These are phyloP conservation scores for Strigamia crassipes DNA, from an alignment of 2,888 invertebrate species.

Conservation along the genomic window DNA sequence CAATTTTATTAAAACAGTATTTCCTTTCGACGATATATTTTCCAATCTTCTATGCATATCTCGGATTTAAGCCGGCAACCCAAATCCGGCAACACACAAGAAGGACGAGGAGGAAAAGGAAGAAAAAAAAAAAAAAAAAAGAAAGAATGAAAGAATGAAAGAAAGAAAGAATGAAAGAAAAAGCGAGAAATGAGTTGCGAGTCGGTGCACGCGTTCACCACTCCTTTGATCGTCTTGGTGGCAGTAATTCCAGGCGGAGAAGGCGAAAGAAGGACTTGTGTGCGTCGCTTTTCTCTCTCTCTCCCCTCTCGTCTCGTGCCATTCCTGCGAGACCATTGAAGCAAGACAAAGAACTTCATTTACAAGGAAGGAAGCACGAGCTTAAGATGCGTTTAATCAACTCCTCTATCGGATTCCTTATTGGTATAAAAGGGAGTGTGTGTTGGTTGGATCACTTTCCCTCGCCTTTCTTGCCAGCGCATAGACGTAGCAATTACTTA, in stretches of 20 bases:
- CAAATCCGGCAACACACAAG: background rate
- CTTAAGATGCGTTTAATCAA: constrained; percentile 27
- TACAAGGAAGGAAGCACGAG: constrained; percentile 21
- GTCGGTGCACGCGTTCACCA: background rate
- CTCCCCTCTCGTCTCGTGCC: background rate
- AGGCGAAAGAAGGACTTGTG: background rate
- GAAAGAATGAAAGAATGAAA: background rate
- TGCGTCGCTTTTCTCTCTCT: background rate
- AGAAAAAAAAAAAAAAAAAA: background rate
- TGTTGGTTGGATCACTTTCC: background rate
- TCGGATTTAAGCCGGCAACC: background rate
- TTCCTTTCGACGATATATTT: background rate
- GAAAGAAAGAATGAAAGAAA: too few species aligned
- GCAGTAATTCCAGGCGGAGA: background rate
- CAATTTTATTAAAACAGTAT: background rate
- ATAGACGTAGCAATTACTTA: background rate
- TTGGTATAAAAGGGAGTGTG: constrained; percentile 13
- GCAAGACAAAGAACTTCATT: constrained; percentile 26
- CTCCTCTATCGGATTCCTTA: constrained; percentile 18
- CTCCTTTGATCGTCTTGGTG: constrained; percentile 11
- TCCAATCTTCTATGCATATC: background rate
- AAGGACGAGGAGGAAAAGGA: too few species aligned
- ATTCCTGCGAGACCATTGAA: constrained; percentile 7
- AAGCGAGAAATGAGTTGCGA: background rate
- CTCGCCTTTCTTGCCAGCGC: background rate